Conservation (phyloP, 2,888 invertebrate genomes). For the Himalopsyche kuldschensis region DNA sequence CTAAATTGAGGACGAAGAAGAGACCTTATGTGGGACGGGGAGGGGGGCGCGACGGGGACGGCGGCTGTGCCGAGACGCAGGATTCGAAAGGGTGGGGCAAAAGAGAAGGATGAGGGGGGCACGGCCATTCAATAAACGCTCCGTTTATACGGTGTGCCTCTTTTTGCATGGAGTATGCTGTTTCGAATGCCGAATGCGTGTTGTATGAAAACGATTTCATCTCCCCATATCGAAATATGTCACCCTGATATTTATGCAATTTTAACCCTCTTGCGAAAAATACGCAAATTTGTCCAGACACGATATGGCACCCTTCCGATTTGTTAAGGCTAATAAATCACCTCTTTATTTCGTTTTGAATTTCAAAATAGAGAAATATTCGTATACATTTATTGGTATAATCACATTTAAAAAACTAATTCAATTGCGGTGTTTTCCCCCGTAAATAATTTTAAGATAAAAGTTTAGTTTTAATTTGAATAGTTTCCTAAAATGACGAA, state of each 20-base stretch:
- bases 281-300: not conserved
- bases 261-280: not conserved
- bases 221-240: not conserved
- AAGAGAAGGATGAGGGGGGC: not conserved
- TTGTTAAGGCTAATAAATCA: too few relatives aligned
- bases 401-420: too few relatives aligned
- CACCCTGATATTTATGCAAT: not conserved
- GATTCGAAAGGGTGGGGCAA: not conserved
- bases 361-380: too few relatives aligned
- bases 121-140: not conserved
- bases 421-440: too few relatives aligned
- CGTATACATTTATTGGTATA: too few relatives aligned
- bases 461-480: too few relatives aligned
- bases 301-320: too few relatives aligned
- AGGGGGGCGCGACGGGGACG: not conserved
- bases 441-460: too few relatives aligned
- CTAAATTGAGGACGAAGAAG: not conserved
- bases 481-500: too few relatives aligned
- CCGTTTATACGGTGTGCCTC: not conserved
- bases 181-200: not conserved
- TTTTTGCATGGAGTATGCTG: not conserved
- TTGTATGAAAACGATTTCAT: not conserved
- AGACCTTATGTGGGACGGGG: not conserved
- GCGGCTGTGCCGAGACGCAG: not conserved
- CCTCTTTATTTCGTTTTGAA: too few relatives aligned